Conservation (phyloP, 2,113 vertebrate genomes). For the Crotalus horridus region DNA sequence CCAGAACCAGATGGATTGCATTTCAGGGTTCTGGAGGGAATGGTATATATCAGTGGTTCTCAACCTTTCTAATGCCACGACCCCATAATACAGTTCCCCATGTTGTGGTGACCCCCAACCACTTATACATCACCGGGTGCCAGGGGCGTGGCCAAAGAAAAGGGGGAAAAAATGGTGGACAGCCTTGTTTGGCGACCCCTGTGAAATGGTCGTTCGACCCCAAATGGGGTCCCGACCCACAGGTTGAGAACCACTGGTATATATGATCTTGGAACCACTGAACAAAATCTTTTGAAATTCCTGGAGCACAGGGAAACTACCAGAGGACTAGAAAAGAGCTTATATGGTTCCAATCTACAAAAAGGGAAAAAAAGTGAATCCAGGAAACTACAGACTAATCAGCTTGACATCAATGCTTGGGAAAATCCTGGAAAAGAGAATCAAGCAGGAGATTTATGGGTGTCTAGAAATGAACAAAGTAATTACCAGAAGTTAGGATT, state of each 20-base stretch:
- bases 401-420: background rate
- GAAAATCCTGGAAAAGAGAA: background rate
- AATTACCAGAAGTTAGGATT: background rate
- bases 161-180: too few relatives aligned
- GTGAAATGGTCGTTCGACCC: too few relatives aligned
- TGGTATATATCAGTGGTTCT: too few relatives aligned
- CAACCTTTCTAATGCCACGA: too few relatives aligned
- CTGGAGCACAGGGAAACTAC: background rate
- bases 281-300: background rate
- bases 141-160: too few relatives aligned
- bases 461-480: background rate
- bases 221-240: too few relatives aligned
- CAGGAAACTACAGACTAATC: background rate
- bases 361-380: background rate
- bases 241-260: too few relatives aligned
- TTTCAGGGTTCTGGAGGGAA: background rate
- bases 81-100: too few relatives aligned
- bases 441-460: background rate
- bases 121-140: too few relatives aligned
- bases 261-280: background rate
- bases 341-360: background rate
- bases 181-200: too few relatives aligned
- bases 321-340: background rate
- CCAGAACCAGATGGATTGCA: background rate
- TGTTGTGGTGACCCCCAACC: too few relatives aligned